Percentiles rank a stretch among this genome's conserved stretches.
phyloP scores from a whole-genome alignment of 2,888 invertebrate genomes.

The Salpingus planirostris region DNA sequence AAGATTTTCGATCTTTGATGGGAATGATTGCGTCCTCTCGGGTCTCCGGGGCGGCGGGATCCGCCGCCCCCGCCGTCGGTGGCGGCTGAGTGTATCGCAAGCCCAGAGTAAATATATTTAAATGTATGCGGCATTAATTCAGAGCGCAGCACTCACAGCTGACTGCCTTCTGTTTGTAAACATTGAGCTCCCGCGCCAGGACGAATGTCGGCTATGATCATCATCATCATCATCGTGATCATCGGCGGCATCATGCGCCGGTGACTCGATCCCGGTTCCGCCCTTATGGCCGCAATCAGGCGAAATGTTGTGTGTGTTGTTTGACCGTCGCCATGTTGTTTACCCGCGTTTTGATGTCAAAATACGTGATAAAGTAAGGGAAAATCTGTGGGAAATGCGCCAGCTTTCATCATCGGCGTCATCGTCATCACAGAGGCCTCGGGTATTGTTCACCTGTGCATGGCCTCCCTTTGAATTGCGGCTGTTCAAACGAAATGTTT shows the following conservation, averaged over 20 bases:
- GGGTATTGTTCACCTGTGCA: too few species aligned
- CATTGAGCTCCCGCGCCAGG: slow-evolving; percentile 27
- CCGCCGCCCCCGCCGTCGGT: slow-evolving; percentile 4
- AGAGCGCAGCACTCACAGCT: slow-evolving; percentile 43
- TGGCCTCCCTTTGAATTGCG: too few species aligned
- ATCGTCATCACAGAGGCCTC: too few species aligned
- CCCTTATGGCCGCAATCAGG: slow-evolving; percentile 9
- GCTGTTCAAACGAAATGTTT: too few species aligned
- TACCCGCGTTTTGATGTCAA: slow-evolving; percentile 10
- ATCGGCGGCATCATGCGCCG: slow-evolving; percentile 7
- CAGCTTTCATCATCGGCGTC: too few species aligned
- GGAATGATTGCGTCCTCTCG: neutral
- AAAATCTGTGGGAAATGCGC: too few species aligned
- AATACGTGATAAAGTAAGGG: too few species aligned
- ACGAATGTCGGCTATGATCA: slow-evolving; percentile 14
- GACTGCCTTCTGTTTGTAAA: slow-evolving; percentile 45
- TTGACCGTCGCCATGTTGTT: slow-evolving; percentile 8
- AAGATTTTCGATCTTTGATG: too few species aligned
- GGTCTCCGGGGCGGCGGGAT: slow-evolving; percentile 6
- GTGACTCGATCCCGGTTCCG: too few species aligned
- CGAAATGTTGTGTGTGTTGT: slow-evolving; percentile 6
- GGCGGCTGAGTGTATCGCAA: slow-evolving; percentile 9
- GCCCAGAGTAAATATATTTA: slow-evolving; percentile 41
- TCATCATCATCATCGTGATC: slow-evolving; percentile 11
- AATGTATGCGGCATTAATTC: slow-evolving; percentile 46